These are phyloP conservation scores for Heteractis magnifica DNA, from an alignment of 92 coral and sea anemone genomes.

Conservation along the genomic window DNA sequence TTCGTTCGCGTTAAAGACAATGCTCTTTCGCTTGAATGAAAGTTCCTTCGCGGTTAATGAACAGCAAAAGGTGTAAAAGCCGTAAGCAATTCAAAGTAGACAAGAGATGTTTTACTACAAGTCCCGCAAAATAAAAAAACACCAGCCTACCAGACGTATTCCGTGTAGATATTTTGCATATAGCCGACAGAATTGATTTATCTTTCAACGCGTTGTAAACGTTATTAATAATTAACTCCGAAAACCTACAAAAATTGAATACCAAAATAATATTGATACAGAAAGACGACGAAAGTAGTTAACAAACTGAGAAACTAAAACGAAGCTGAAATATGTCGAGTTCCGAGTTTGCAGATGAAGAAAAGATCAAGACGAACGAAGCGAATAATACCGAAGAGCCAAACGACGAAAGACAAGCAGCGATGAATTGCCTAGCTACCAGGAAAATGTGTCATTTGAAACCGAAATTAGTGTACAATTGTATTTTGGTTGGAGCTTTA, in stretches of 20 bases:
- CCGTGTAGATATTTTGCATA: no score
- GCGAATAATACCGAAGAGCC: background rate
- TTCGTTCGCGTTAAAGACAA: no score
- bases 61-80: no score
- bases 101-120: no score
- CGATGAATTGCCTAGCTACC: background rate
- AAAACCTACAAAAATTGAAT: no score
- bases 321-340: background rate
- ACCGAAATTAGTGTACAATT: conserved; percentile 49
- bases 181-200: background rate
- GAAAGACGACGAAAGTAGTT: background rate
- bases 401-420: background rate
- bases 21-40: no score
- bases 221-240: background rate
- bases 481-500: conserved; percentile 45
- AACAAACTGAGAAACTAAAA: background rate
- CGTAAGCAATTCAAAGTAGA: no score
- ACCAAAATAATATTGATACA: no score
- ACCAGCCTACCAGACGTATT: no score
- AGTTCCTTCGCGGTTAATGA: no score
- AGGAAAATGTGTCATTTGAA: conserved; percentile 40
- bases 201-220: background rate
- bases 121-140: no score
- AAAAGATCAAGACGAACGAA: background rate
- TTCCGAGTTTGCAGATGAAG: background rate